A percentile compares a stretch with the other conserved stretches of the same genome.
phyloP scores from a whole-genome alignment of 2,113 vertebrate species.

The Psilopsiagon aurifrons region DNA sequence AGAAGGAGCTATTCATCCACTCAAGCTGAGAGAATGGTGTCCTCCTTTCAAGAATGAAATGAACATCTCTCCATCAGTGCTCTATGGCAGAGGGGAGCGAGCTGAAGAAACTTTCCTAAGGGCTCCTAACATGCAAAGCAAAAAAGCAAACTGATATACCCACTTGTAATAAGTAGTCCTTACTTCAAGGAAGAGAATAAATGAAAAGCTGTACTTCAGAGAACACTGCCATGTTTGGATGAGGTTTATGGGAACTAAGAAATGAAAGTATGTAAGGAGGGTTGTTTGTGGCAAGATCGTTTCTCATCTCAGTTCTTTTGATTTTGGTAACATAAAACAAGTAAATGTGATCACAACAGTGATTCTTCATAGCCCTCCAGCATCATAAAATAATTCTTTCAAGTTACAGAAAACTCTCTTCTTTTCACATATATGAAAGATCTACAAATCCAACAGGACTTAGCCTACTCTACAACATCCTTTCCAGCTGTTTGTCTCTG shows the following conservation, averaged over 20 bases:
- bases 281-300: not conserved
- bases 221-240: not conserved
- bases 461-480: not conserved
- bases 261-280: not conserved
- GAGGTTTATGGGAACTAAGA: not conserved
- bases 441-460: not conserved
- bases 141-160: not conserved
- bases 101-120: not conserved
- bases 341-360: not conserved
- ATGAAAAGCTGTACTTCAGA: not conserved
- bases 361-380: not conserved
- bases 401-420: not conserved
- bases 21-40: not conserved
- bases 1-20: not conserved
- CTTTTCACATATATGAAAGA: not conserved
- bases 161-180: not conserved
- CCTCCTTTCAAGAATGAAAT: not conserved
- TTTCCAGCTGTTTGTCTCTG: not conserved
- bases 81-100: not conserved
- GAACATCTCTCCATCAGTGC: not conserved
- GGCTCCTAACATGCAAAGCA: not conserved
- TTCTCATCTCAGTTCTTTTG: not conserved
- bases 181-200: not conserved
- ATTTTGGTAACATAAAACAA: not conserved
- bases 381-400: not conserved